Evolutionary conservation across 1,140 invertebrate species (phyloP).

Genomic region (Eumeta japonica): DNA sequence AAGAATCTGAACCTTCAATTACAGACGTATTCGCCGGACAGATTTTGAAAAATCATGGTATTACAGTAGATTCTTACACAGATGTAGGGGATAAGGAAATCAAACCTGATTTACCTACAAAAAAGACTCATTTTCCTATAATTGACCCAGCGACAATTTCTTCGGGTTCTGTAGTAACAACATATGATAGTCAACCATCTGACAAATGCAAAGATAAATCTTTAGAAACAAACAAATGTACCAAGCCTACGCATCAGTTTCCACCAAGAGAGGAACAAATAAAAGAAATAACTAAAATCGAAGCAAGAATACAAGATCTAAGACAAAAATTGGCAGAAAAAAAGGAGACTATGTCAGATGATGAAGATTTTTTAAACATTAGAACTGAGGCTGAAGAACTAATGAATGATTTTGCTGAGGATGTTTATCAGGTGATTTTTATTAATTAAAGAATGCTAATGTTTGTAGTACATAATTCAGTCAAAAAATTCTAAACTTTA

Average conservation of each 20-base stretch:
- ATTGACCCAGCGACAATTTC: slow-evolving; percentile 47
- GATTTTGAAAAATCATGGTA: slow-evolving; percentile 53
- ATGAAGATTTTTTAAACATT: slow-evolving; percentile 63
- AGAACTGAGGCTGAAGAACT: slow-evolving; percentile 62
- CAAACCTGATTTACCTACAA: slow-evolving; percentile 27
- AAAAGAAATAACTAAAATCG: slow-evolving; percentile 56
- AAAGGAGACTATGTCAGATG: slow-evolving; percentile 56
- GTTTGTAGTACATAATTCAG: not conserved
- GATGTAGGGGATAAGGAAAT: slow-evolving; percentile 27
- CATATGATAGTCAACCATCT: slow-evolving; percentile 45
- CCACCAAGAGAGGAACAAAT: slow-evolving; percentile 30
- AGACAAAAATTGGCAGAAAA: slow-evolving; percentile 57
- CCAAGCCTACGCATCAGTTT: not conserved
- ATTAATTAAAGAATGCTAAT: not conserved
- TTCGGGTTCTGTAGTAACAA: slow-evolving; percentile 14
- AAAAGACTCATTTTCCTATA: slow-evolving; percentile 47
- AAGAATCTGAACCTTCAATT: slow-evolving; percentile 58
- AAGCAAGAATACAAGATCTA: slow-evolving; percentile 57
- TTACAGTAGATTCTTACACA: slow-evolving; percentile 31
- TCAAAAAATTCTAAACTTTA: not conserved
- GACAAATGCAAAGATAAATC: slow-evolving; percentile 42
- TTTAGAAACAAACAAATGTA: slow-evolving; percentile 48
- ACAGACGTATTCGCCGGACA: slow-evolving; percentile 63
- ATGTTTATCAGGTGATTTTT: slow-evolving; percentile 35
- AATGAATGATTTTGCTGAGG: slow-evolving; percentile 60